Base-by-base conservation (phyloP, 2,888 invertebrate genomes). In the Eristalis arbustorum region DNA sequence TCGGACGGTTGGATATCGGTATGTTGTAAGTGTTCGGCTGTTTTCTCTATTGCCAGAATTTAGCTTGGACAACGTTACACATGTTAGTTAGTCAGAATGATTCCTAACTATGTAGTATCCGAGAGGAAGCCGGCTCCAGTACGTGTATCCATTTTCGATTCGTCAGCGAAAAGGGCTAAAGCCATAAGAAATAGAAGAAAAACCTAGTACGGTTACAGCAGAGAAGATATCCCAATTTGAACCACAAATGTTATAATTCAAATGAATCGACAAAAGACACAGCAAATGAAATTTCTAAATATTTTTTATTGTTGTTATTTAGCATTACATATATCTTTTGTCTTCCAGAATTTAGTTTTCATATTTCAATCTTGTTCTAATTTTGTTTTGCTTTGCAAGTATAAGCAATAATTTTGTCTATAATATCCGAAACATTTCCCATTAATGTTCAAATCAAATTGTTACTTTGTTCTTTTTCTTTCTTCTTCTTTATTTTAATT, bases 241-340 rank as follows among this genome's bases (percentile, higher is more conserved):
- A 31, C 10, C 0, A 31, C 4, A 1, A 8, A 31, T 31, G 8
- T 31, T 10, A 8, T 1, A 31, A 31, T 22, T 22, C 59, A 59
- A 18, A 22, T 11, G 18, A 68, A 69, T 37, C 31, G 4, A 61
- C 25, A 63, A 31, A 4, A 4, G 31, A 31, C 31, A 49, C 37
- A 34, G 22, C 14, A 2, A 11, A 59, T 78, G 61, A 73, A 73
- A 73, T 37, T 69, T 81, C 75, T 68, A 74, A 74, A 80, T 80
- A 80, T 80, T 80, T 31, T 80, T 80, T 85, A 81, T 85, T 84
- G 76, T 85, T 69, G 76, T 84, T 84, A 84, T 59, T 83, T 80
- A 78, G 82, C 73, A 74, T 78, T 85, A 85, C 81, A 84, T 79
- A 79, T 84, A 84, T 84, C 80, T 82, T n/a, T 85, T 85, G 77